A percentile compares a stretch with the other conserved stretches of the same genome.
Conservation (phyloP, 2,797 vertebrate species). For the Sphaeramia orbicularis region DNA sequence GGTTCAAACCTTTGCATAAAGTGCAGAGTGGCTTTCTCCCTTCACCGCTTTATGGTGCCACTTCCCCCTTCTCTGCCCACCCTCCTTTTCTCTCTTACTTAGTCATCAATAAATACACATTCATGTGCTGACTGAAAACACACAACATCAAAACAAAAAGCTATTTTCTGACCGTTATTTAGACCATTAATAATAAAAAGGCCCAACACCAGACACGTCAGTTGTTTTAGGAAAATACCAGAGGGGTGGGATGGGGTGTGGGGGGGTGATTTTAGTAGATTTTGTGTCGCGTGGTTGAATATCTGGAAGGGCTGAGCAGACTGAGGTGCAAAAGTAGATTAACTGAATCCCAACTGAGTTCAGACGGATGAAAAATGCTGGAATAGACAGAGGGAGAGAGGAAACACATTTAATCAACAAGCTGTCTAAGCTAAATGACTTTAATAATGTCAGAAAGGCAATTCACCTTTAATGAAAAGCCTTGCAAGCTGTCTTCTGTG, state of each 20-base stretch:
- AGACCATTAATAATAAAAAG: constrained; percentile 60
- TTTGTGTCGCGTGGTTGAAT: constrained; percentile 51
- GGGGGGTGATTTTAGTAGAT: constrained; percentile 13
- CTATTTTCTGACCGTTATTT: constrained; percentile 62
- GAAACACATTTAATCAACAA: constrained; percentile 55
- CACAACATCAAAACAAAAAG: constrained; percentile 64
- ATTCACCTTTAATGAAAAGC: constrained; percentile 58
- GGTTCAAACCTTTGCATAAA: constrained; percentile 66
- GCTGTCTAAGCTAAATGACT: constrained; percentile 56
- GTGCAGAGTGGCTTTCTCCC: constrained; percentile 58
- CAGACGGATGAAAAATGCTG: constrained; percentile 42
- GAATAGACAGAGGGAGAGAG: constrained; percentile 25
- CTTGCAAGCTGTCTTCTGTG: constrained; percentile 17
- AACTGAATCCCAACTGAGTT: constrained; percentile 30
- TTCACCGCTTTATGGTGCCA: constrained; percentile 35
- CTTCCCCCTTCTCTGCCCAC: constrained; percentile 26
- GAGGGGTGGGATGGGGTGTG: background rate
- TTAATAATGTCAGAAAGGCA: constrained; percentile 67
- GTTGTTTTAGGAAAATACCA: constrained; percentile 31
- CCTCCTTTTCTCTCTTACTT: constrained; percentile 54
- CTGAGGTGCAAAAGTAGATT: constrained; percentile 39
- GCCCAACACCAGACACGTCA: constrained; percentile 26
- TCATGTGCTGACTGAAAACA: constrained; percentile 60
- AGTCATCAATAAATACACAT: constrained; percentile 79
- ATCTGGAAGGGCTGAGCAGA: constrained; percentile 33